These are phyloP conservation scores for Argopecten irradians DNA, from an alignment of 1,140 invertebrate species.

Conservation along the genomic window DNA sequence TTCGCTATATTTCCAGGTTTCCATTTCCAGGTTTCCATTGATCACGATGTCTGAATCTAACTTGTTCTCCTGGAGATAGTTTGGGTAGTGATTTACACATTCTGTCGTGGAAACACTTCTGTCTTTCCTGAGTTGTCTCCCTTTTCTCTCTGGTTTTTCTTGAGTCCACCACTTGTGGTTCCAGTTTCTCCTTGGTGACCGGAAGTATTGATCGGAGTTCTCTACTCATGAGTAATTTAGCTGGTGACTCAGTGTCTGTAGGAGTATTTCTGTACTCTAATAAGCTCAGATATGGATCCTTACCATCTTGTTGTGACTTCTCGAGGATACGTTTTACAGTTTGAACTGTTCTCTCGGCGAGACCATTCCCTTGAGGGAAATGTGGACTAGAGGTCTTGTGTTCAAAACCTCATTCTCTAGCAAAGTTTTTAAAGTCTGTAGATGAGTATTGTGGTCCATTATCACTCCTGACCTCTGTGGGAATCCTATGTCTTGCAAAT, in stretches of 20 bases:
- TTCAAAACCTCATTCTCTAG: slow-evolving; percentile 32
- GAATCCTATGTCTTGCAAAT: slow-evolving; percentile 46
- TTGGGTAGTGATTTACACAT: not conserved
- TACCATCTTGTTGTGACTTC: not conserved
- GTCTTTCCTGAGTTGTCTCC: not conserved
- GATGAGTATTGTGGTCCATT: slow-evolving; percentile 51
- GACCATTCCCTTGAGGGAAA: slow-evolving; percentile 35
- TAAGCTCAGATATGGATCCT: slow-evolving; percentile 32
- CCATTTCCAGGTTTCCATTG: no score
- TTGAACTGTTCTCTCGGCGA: slow-evolving; percentile 37
- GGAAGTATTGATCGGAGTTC: not conserved
- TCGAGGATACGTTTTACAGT: slow-evolving; percentile 35
- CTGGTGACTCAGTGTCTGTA: not conserved
- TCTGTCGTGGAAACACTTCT: not conserved
- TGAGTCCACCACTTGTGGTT: not conserved
- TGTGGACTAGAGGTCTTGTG: slow-evolving; percentile 42
- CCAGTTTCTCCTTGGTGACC: not conserved
- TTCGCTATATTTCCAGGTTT: not conserved
- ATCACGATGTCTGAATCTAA: not conserved
- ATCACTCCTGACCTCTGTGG: slow-evolving; percentile 35
- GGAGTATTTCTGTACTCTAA: slow-evolving; percentile 37
- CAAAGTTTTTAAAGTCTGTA: slow-evolving; percentile 44
- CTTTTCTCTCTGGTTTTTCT: not conserved
- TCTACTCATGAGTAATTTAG: not conserved
- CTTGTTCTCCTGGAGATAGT: not conserved